Percentiles rank a stretch among this genome's conserved stretches.
These are phyloP conservation scores for Anolis carolinensis DNA, from an alignment of 2,113 vertebrate genomes.

Conservation along the genomic window DNA sequence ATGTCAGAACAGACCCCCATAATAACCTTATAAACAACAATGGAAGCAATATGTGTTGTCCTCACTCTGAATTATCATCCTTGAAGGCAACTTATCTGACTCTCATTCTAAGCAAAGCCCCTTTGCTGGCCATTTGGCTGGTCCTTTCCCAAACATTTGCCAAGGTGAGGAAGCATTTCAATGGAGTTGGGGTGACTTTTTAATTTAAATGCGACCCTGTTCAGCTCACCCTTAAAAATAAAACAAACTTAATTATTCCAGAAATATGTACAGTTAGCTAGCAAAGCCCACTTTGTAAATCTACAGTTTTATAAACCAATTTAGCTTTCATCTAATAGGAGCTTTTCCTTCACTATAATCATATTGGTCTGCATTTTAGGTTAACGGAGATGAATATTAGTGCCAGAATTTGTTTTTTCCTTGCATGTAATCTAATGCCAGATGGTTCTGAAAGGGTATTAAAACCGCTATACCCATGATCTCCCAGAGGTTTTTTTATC, in stretches of 20 bases:
- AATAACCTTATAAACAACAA: background rate
- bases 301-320: conserved; percentile 54
- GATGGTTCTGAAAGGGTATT: conserved; percentile 65
- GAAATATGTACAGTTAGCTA: conserved; percentile 17
- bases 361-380: conserved; percentile 60
- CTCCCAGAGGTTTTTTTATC: conserved; percentile 59
- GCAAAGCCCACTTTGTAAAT: background rate
- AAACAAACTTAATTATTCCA: conserved; percentile 8
- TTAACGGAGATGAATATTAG: conserved; percentile 70
- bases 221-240: background rate
- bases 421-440: conserved; percentile 65
- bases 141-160: background rate
- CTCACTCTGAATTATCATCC: background rate
- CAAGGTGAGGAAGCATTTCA: background rate
- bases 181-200: background rate
- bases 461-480: conserved; percentile 63
- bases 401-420: conserved; percentile 66
- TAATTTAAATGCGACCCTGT: background rate
- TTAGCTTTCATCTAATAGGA: conserved; percentile 52
- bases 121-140: background rate
- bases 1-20: too few species aligned
- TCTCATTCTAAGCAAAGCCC: background rate
- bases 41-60: background rate
- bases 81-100: background rate
- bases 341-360: conserved; percentile 60